Percentiles rank a stretch among this genome's conserved stretches.
Conservation (phyloP, 2,113 vertebrate species). For the Laterallus jamaicensis region DNA sequence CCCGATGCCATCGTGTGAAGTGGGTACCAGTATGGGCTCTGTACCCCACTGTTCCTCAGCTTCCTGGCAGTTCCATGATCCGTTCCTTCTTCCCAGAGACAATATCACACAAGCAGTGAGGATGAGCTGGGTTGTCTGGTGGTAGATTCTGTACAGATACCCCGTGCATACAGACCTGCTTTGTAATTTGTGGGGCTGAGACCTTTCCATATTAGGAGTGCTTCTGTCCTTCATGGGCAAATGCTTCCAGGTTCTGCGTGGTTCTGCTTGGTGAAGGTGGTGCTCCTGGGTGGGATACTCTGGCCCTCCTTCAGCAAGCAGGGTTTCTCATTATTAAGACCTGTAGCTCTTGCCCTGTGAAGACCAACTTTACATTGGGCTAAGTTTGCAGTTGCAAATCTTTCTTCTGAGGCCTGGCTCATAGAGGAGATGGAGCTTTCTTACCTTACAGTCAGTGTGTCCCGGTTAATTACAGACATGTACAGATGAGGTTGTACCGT, state of each 20-base stretch:
- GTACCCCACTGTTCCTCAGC: background rate
- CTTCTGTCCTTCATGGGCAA: background rate
- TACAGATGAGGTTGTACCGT: constrained; percentile 18
- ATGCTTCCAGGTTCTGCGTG: background rate
- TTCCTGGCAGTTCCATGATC: background rate
- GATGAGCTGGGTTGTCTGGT: background rate
- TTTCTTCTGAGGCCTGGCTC: background rate
- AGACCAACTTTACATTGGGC: background rate
- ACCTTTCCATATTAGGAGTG: background rate
- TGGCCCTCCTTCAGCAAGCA: background rate
- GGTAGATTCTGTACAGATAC: background rate
- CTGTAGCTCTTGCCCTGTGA: background rate
- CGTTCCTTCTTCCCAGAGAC: background rate
- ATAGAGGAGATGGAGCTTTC: background rate
- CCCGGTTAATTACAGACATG: constrained; percentile 63
- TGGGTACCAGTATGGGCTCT: background rate
- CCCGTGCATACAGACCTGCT: background rate
- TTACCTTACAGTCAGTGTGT: background rate
- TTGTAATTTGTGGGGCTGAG: background rate
- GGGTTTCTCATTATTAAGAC: background rate
- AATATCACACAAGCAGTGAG: background rate
- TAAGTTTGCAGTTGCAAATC: background rate
- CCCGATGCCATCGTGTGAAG: background rate
- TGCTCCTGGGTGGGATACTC: background rate
- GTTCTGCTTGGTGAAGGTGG: background rate